These are phyloP conservation scores for Chiridota heheva DNA, from an alignment of 35 echinoderm and acorn worm genomes.

Conservation along the genomic window DNA sequence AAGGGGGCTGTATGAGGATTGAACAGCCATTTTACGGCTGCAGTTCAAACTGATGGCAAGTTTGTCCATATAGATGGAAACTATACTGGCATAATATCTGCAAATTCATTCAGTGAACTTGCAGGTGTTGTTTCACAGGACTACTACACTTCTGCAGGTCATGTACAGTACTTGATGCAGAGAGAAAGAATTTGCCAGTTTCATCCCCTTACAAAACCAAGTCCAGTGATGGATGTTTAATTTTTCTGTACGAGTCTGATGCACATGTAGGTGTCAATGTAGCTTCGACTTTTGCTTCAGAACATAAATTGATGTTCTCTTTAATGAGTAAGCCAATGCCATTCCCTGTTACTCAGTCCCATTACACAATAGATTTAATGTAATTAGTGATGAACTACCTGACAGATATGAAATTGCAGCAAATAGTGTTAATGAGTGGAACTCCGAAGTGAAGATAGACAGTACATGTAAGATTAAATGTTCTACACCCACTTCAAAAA, in stretches of 20 bases:
- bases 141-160: not conserved
- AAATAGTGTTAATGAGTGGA: no score
- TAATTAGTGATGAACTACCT: no score
- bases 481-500: no score
- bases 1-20: slow-evolving; percentile 4
- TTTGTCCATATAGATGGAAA: slow-evolving; percentile 10
- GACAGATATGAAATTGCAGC: no score
- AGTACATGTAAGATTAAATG: no score
- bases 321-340: no score
- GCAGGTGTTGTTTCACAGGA: not conserved
- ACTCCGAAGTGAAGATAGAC: no score
- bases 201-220: not conserved
- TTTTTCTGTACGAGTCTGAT: slow-evolving; percentile 1
- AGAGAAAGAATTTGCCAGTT: not conserved
- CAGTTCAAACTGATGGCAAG: not conserved
- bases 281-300: no score
- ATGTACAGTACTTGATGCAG: not conserved
- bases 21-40: not conserved
- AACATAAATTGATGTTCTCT: no score
- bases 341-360: no score
- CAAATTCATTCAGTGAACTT: not conserved
- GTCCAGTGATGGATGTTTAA: slow-evolving; percentile 11
- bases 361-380: no score
- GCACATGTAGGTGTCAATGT: no score
- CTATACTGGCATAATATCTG: not conserved